Base-by-base conservation (phyloP, 2,113 vertebrate species). In the Macrotis lagotis region DNA sequence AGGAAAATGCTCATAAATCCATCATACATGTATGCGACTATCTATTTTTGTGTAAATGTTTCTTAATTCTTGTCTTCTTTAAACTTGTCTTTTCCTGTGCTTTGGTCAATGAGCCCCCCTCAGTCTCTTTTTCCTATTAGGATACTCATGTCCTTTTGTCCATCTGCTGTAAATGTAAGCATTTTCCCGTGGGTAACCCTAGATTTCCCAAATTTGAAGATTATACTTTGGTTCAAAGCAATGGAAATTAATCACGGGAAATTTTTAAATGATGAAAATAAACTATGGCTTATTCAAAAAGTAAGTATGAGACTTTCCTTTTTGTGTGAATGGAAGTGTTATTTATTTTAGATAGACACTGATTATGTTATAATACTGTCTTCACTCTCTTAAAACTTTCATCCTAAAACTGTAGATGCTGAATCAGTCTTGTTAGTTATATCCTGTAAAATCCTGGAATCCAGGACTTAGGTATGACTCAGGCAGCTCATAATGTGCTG, bases 21-120 rank as follows among this genome's bases (percentile, higher is more conserved):
- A 97, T 92, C 51, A 93, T 51, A n/a, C 28, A 44, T 12, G 1
- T 95, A 88, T 96, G 95, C 97, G 97, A 97, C 96, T 97, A 96
- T 96, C 92, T 97, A 90, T 53, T 96, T 90, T 49, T 9, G 31
- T 96, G 88, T 95, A 97, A 97, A 94, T 96, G 96, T 94, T 97
- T 89, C 93, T 94, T 96, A 97, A 98, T n/a, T n/a, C n/a, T n/a
- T n/a, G n/a, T n/a, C n/a, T n/a, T n/a, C n/a, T 91, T 97, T 96
- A 94, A 96, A 97, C 92, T 53, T 92, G 66, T 95, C 97, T 96
- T 94, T 31, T 97, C 91, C 92, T 96, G 88, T 48, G 91, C 52
- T 97, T 96, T 93, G 92, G 93, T 91, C 66, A 59, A 66, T 25
- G 6, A 94, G 96, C 93, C 91, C 93, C 91, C 93, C 94, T 94